phyloP scores from a whole-genome alignment of 2,888 invertebrate genomes.

The Campoletis raptor region DNA sequence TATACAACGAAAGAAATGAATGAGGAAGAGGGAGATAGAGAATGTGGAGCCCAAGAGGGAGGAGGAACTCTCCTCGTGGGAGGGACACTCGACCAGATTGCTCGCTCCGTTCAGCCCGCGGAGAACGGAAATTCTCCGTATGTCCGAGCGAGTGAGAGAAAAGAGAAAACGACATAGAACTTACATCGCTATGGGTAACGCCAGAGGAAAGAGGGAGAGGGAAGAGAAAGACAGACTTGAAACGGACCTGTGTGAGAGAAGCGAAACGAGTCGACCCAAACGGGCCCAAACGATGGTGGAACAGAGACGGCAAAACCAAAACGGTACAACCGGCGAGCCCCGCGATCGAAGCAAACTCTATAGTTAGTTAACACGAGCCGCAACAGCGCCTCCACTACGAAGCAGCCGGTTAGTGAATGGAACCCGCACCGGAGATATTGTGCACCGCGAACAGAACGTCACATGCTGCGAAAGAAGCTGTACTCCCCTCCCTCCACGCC shows the following conservation, averaged over 20 bases:
- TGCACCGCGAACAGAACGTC: slow-evolving; percentile 72
- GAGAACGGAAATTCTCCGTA: slow-evolving; percentile 32
- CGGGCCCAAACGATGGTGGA: not conserved
- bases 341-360: slow-evolving; percentile 14
- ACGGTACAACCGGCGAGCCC: slow-evolving; percentile 65
- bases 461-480: slow-evolving; percentile 49
- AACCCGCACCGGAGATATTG: slow-evolving; percentile 72
- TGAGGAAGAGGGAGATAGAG: slow-evolving; percentile 51
- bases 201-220: slow-evolving; percentile 8
- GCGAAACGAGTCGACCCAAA: not conserved
- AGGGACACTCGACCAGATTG: slow-evolving; percentile 46
- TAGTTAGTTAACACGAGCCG: slow-evolving; percentile 4
- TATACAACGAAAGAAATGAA: slow-evolving; percentile 52
- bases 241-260: slow-evolving; percentile 11
- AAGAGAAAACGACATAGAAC: slow-evolving; percentile 29
- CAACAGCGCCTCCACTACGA: slow-evolving; percentile 13
- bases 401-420: slow-evolving; percentile 81
- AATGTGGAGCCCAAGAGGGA: slow-evolving; percentile 36
- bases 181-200: not conserved
- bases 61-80: slow-evolving; percentile 52
- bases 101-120: slow-evolving; percentile 2
- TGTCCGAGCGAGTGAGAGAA: slow-evolving; percentile 20
- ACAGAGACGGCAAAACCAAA: slow-evolving; percentile 63
- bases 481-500: not conserved
- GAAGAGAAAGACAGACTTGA: slow-evolving; percentile 8